Conservation (phyloP, 1,140 invertebrate genomes). For the Mamestra configurata region DNA sequence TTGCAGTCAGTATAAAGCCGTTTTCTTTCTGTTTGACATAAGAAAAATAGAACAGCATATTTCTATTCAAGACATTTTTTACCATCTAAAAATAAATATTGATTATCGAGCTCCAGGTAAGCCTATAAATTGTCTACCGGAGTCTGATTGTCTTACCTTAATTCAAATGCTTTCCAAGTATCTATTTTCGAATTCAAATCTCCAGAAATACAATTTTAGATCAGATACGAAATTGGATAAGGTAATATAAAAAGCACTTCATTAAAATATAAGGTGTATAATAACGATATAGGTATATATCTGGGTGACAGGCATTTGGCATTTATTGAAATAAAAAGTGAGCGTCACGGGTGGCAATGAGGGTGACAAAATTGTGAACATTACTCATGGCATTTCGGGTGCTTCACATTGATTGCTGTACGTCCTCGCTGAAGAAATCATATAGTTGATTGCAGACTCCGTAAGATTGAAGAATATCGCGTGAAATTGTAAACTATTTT, state of each 20-base stretch:
- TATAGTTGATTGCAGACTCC: conserved; percentile 6
- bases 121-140: not conserved
- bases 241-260: conserved; percentile 42
- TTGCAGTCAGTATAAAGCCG: too few relatives aligned
- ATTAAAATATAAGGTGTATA: conserved; percentile 50
- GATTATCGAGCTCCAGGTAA: not conserved
- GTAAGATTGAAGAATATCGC: not conserved
- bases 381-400: conserved; percentile 57
- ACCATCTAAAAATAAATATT: not conserved
- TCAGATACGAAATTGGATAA: conserved; percentile 14
- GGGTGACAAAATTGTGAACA: conserved; percentile 58
- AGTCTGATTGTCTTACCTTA: not conserved
- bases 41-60: not conserved
- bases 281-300: conserved; percentile 45
- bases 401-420: conserved; percentile 53
- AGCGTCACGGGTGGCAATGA: conserved; percentile 49
- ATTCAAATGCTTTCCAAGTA: not conserved
- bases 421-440: conserved; percentile 36
- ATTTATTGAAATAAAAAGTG: conserved; percentile 59
- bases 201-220: conserved; percentile 20
- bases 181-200: not conserved
- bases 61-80: not conserved
- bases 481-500: too few relatives aligned
- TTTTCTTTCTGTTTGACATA: too few relatives aligned
- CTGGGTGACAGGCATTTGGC: conserved; percentile 46